phyloP scores from a whole-genome alignment of 2,888 invertebrate genomes.

The Tetragonisca angustula region DNA sequence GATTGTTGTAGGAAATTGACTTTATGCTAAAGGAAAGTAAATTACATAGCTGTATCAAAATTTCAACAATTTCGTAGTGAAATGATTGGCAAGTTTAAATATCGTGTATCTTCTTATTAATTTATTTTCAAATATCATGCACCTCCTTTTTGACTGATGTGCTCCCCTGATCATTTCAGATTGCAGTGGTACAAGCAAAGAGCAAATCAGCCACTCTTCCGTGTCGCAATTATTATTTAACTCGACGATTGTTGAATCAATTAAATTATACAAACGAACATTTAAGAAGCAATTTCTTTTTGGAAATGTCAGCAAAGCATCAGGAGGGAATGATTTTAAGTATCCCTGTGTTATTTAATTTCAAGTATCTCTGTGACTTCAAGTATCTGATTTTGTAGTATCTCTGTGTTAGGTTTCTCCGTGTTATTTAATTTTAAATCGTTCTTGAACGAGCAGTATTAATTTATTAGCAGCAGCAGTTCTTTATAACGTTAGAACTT shows the following conservation, averaged over 20 bases:
- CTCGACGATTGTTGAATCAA: too few species aligned
- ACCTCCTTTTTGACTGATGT: background rate
- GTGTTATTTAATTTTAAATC: background rate
- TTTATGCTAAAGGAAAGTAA: too few species aligned
- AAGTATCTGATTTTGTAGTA: background rate
- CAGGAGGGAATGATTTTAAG: background rate
- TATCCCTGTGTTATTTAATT: too few species aligned
- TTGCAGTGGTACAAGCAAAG: background rate
- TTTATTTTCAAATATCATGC: background rate
- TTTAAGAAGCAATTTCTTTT: background rate
- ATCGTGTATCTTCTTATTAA: background rate
- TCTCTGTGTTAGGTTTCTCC: too few species aligned
- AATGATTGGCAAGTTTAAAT: background rate
- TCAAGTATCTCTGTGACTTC: too few species aligned
- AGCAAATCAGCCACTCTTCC: background rate
- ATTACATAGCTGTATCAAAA: background rate
- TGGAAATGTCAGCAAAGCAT: background rate
- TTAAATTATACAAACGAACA: slow-evolving; percentile 26
- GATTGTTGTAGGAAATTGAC: too few species aligned
- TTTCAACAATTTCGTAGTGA: background rate
- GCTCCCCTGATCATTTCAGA: background rate
- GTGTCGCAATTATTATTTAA: background rate
- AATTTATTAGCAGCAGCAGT: background rate
- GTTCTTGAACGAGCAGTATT: background rate
- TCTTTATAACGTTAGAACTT: background rate